These are phyloP conservation scores for Ovibos moschatus DNA, from an alignment of 2,113 vertebrate genomes.

Conservation along the genomic window DNA sequence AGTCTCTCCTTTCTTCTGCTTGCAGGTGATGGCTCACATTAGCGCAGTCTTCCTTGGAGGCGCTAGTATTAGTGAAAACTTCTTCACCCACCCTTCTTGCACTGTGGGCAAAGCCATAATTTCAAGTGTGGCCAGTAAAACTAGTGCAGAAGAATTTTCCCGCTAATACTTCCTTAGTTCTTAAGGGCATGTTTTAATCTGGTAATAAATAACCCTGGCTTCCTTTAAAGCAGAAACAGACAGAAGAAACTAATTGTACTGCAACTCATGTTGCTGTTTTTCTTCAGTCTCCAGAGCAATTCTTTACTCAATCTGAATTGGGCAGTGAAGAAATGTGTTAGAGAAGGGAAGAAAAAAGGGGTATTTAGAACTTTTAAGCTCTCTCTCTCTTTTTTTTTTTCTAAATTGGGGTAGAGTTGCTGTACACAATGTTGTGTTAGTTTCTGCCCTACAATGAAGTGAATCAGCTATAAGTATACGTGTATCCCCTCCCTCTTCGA, in stretches of 20 bases:
- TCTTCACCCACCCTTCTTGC: neutral
- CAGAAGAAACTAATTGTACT: neutral
- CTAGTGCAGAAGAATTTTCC: neutral
- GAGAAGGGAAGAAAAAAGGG: neutral
- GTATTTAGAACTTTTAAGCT: conserved; percentile 2
- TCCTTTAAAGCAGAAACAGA: conserved; percentile 17
- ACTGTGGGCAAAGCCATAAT: neutral
- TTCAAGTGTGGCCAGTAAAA: neutral
- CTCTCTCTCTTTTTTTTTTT: neutral
- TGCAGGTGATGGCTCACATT: neutral
- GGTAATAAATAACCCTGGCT: neutral
- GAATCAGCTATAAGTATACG: neutral
- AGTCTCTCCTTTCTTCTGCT: neutral
- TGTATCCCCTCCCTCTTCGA: neutral
- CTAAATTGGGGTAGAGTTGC: neutral
- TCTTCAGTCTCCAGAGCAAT: neutral
- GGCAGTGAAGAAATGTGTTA: neutral
- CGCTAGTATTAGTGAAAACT: neutral
- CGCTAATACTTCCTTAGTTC: neutral
- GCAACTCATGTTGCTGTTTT: neutral
- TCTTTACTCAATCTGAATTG: neutral
- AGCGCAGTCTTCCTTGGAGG: neutral
- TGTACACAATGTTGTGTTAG: neutral
- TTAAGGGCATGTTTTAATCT: neutral
- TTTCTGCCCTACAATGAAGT: neutral